Evolutionary conservation across 2,888 invertebrate species (phyloP), one percentile per base, ranked within the genome.

Genomic region (Cactoblastis cactorum): DNA sequence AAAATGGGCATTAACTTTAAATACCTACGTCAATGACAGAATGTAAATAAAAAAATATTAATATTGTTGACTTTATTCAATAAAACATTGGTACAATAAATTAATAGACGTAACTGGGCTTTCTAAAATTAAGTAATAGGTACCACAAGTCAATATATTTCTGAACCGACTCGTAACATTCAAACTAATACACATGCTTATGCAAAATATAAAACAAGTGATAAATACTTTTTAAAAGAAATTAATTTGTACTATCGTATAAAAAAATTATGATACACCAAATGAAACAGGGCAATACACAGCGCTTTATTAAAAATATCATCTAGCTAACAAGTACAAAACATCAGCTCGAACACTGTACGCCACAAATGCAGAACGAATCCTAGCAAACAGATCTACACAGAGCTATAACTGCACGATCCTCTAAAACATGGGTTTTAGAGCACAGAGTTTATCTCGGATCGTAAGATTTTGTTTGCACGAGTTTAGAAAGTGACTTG

Each of bases 401-500:
- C 70, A 67, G 69, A 63, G 63, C 56, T 45, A 55, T 52, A 65
- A 61, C 68, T 67, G 41, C 66, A 58, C 59, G 45, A 52, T 61
- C 54, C 61, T 64, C 67, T 70, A 66, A 74, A 72, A 59, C 58
- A 24, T 22, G 19, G 28, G 51, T 63, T 63, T 72, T 68, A 71
- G 71, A 69, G 57, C 60, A 65, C 54, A 63, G 73, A 72, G 71
- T 57, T 52, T 54, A 54, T 56, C 51, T 46, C 56, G 56, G 53
- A 67, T 45, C 54, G 53, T 54, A 56, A 51, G 22, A 49, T 51
- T 55, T 54, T 33, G 54, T 53, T 49, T 58, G 28, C 17, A 38
- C 47, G 12, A 53, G 52, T 57, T 82, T 87, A 89, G 67, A 89
- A 89, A 63, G 89, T 81, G 65, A 89, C 89, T 75, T 85, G 84